Evolutionary conservation across 2,888 invertebrate species (phyloP), one percentile per base, ranked within the genome.

Genomic region (Caenorhabditis sp.): DNA sequence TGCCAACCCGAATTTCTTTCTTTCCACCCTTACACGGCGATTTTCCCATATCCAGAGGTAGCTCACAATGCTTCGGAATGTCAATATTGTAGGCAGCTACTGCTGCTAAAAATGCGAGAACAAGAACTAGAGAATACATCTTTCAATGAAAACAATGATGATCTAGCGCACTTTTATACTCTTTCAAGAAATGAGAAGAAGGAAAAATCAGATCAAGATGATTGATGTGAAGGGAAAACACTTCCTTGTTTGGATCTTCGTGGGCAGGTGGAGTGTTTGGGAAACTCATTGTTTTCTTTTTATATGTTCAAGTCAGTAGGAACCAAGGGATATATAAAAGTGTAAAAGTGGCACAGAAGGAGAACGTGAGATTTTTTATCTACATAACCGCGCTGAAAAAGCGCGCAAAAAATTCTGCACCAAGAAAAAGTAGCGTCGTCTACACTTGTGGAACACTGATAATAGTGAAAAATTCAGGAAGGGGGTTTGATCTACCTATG

Each of bases 21-120:
- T 79, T 79, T 51, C 70, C 72, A 16, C 1, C 26, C 35, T 70
- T 79, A 47, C 77, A 79, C 28, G 70, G 70, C 16, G 70, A 47
- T n/a, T 44, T 79, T 44, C 77, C 77, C 54, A 79, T 49, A 24
- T 70, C 64, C 26, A 79, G n/a, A 5, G 70, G 77, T 14, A 70
- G 56, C 35, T 49, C 24, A 35, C 77, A 79, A 2, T 70, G 59
- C 6, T 31, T 10, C 7, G 26, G 22, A 22, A 75, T 2, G 16
- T 51, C 31, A 8, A 68, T 22, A 0, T 56, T 38, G 14, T 22
- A 31, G 14, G 24, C 41, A 38, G 22, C 10, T 22, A 26, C 24
- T 6, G 19, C 41, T 19, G 47, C 8, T 2, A 47, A n/a, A 6
- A 64, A 5, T 1, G 44, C 22, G n/a, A 49, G 1, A 49, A 64